Base-by-base conservation (phyloP, 2,113 vertebrate genomes). In the Mesembrinibis cayennensis region DNA sequence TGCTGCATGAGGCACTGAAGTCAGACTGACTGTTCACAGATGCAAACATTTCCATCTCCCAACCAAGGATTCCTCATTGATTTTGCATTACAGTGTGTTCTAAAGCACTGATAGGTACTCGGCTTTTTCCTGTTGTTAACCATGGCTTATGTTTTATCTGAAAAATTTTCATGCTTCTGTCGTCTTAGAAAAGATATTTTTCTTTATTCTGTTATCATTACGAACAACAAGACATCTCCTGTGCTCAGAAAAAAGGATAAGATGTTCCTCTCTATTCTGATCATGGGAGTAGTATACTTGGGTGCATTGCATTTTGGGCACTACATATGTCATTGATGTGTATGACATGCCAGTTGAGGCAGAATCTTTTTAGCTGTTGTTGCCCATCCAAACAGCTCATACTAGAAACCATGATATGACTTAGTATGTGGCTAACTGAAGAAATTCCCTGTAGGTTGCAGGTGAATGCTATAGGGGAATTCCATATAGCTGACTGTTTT, bases 331-430 rank as follows among this genome's bases (percentile, higher is more conserved):
- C 49, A 49, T 7, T 73, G 61, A 52, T 27, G 10, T 16, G 26
- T 61, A 11, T 72, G 78, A 85, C 0, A 0, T 76, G 63, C 18
- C 36, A 73, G 0, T 0, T 36, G 53, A 58, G 58, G 36, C 49
- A 83, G 67, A 52, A 71, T 29, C 32, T 72, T 82, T 69, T 82
- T 40, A 76, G 16, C 12, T 52, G 16, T 16, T 74, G 71, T 44
- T 88, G 50, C 38, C 26, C 11, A 17, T 83, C 26, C 71, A 61
- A 55, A 71, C 19, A 59, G 52, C n/a, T 79, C 34, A 8, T 47
- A 13, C 27, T 42, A n/a, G 83, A 86, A 91, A 50, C 25, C 20
- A 20, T 15, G 13, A 7, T 47, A 52, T 34, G 29, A 40, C 16
- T 67, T 26, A 10, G 3, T 44, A 29, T 62, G 55, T 45, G 59